Evolutionary conservation across 2,113 vertebrate species (phyloP).

Genomic region (Semnopithecus entellus): DNA sequence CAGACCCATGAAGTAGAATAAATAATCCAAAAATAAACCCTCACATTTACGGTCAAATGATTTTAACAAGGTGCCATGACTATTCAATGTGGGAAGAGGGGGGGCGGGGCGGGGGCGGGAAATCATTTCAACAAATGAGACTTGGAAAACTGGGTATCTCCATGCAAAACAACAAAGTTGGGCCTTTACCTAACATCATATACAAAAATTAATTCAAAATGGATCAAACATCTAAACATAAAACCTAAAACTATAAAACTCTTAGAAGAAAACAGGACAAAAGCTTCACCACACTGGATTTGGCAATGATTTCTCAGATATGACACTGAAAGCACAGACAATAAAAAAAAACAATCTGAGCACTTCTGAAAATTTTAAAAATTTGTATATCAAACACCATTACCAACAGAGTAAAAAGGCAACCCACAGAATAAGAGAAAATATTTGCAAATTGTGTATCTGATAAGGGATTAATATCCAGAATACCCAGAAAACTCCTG

Average conservation of each 20-base stretch:
- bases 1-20: too few relatives aligned
- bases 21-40: too few relatives aligned
- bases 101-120: accelerated
- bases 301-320: background rate
- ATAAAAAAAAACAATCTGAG: too few relatives aligned
- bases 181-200: background rate
- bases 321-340: too few relatives aligned
- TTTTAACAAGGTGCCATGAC: background rate
- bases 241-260: background rate
- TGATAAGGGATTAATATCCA: background rate
- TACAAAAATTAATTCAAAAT: background rate
- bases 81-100: background rate
- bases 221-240: background rate
- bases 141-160: background rate
- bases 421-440: background rate
- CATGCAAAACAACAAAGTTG: background rate
- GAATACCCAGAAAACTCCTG: background rate
- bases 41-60: background rate
- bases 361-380: too few relatives aligned
- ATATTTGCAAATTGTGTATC: background rate
- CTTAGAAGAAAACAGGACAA: background rate
- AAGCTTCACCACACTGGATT: background rate
- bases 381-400: too few relatives aligned
- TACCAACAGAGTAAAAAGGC: too few relatives aligned
- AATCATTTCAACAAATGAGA: background rate